Base-by-base conservation (phyloP, 37 sponge, comb jelly and placozoan genomes). In the Aphrocallistes beatrix region DNA sequence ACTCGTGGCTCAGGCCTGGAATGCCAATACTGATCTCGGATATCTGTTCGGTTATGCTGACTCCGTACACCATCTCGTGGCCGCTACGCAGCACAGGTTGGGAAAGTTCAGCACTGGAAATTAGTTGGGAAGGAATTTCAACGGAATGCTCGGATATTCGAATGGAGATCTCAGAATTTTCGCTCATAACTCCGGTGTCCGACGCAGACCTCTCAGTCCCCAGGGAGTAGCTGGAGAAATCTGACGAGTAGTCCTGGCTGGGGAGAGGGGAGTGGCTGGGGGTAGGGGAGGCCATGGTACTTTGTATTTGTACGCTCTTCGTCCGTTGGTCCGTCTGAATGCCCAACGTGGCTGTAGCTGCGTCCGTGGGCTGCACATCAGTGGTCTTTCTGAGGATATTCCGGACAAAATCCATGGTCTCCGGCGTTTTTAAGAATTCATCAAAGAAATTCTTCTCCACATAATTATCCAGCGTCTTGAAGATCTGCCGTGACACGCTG, bases 401-500 rank as follows among this genome's bases (percentile, higher is more conserved):
- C 34, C n/a, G 75, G 3, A 60, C 34, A 3, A 60, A 60, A 60
- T 60, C n/a, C 75, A 60, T 60, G 10, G 75, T 60, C n/a, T 60
- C 75, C 8, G 75, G 75, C 10, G 75, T 60, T 13, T 60, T 60
- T 30, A 60, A 30, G 75, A 60, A 60, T 13, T 60, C 75, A 13
- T 60, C 75, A 60, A 60, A 60, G 34, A 60, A 60, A 30, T 60
- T 60, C 75, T 60, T 60, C 75, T 60, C 75, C 3, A 60, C 75
- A 60, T 60, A 60, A 60, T 13, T 60, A 13, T 60, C 75, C n/a
- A 60, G 75, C 3, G 75, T 60, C n/a, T 60, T 19, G 75, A 60
- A 60, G 10, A 60, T 60, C 34, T 60, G 75, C n/a, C n/a, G 28
- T 25, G 75, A 60, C 75, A 60, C 75, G 8, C 32, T 60, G 34